Base-by-base conservation (phyloP, 2,888 invertebrate genomes). In the Mayetiola destructor region DNA sequence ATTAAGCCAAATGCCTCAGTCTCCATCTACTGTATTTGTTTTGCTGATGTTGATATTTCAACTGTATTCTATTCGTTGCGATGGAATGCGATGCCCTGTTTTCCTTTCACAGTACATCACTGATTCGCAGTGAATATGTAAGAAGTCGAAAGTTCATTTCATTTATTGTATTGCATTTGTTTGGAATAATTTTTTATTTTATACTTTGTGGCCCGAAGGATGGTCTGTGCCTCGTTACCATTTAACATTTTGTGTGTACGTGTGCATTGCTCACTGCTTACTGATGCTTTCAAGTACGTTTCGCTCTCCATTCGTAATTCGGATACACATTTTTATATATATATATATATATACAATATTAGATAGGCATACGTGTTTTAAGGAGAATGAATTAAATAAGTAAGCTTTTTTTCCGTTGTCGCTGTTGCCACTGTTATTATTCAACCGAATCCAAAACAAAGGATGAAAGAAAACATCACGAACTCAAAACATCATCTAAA, bases 101-200 rank as follows among this genome's bases (percentile, higher is more conserved):
- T n/a, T n/a, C n/a, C n/a, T n/a, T n/a, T n/a, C n/a, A n/a, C n/a
- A n/a, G n/a, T n/a, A n/a, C n/a, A n/a, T n/a, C n/a, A n/a, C n/a
- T n/a, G n/a, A n/a, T n/a, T 16, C 37, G 37, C 12, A 12, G 37
- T 37, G 37, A 37, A 37, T 37, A 37, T 37, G 37, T 37, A 37
- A 37, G 37, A 37, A 37, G 37, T 37, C 37, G 37, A 37, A 37
- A 37, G 37, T 37, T 37, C 37, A 37, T 37, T 37, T 37, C 37
- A 37, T 37, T 37, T 37, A 37, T 37, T 37, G 37, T 37, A 37
- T 37, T 37, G 37, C 14, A 37, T 37, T 37, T 37, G 37, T 16
- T n/a, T 37, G n/a, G 37, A 12, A 37, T 37, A 37, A 37, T 37
- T 37, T n/a, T 37, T 37, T 37, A 37, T 37, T 16, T 37, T 37